Evolutionary conservation across 2,113 vertebrate species (phyloP).

Genomic region (Columba janthina): DNA sequence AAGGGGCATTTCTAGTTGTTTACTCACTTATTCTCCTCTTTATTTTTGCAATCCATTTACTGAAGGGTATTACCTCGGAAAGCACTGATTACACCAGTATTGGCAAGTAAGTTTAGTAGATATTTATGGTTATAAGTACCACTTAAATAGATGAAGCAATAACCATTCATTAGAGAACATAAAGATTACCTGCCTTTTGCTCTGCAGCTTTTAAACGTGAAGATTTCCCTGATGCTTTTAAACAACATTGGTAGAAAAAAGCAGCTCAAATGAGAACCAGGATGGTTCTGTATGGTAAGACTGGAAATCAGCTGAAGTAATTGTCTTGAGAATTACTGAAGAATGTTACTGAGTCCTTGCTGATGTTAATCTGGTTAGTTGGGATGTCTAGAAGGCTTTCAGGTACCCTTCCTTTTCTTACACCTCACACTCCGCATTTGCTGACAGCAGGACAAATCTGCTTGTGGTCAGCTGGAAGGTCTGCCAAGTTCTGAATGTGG

Average conservation of each 20-base stretch:
- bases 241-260: background rate
- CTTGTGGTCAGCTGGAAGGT: background rate
- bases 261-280: background rate
- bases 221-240: background rate
- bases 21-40: background rate
- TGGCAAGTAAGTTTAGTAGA: background rate
- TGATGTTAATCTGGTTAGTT: background rate
- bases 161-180: background rate
- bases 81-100: background rate
- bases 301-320: background rate
- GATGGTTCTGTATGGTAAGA: background rate
- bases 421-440: background rate
- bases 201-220: background rate
- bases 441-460: background rate
- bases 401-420: background rate
- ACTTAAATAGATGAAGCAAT: background rate
- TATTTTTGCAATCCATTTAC: background rate
- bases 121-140: background rate
- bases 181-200: background rate
- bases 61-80: background rate
- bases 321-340: background rate
- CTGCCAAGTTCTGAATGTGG: background rate
- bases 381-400: background rate
- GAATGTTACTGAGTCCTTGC: background rate
- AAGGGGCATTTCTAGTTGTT: background rate